Percentiles rank a stretch among this genome's conserved stretches.
These are phyloP conservation scores for Pammene aurita DNA, from an alignment of 2,888 invertebrate species.

Conservation along the genomic window DNA sequence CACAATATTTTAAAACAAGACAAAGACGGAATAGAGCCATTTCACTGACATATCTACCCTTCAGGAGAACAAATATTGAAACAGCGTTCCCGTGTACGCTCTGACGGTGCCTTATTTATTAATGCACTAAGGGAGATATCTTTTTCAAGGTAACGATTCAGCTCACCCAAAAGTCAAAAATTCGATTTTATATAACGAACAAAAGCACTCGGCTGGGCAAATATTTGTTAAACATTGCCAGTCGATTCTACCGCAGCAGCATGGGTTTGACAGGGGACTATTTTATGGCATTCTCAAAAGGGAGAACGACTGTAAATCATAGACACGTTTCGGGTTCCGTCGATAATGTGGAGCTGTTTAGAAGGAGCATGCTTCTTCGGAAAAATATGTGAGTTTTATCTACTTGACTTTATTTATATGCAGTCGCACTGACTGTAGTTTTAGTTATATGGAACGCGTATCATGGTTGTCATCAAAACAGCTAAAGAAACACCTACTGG, in stretches of 20 bases:
- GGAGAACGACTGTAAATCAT: slow-evolving; percentile 69
- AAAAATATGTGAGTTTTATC: slow-evolving; percentile 11
- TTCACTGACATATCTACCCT: slow-evolving; percentile 18
- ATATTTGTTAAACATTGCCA: slow-evolving; percentile 72
- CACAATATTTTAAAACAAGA: slow-evolving; percentile 20
- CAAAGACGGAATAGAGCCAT: slow-evolving; percentile 19
- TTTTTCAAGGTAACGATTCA: slow-evolving; percentile 28
- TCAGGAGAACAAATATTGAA: slow-evolving; percentile 19
- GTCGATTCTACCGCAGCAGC: slow-evolving; percentile 62
- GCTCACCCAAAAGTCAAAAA: slow-evolving; percentile 44
- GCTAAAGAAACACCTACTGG: no score
- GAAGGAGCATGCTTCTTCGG: slow-evolving; percentile 43
- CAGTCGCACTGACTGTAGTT: neutral
- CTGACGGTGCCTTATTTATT: neutral
- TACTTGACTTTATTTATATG: slow-evolving; percentile 19
- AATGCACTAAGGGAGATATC: slow-evolving; percentile 26
- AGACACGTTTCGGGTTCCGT: slow-evolving; percentile 59
- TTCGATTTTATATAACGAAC: slow-evolving; percentile 38
- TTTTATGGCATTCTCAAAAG: slow-evolving; percentile 73
- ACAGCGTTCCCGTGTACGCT: neutral
- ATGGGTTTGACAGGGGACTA: slow-evolving; percentile 73
- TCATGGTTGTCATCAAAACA: no score
- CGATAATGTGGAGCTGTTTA: slow-evolving; percentile 46
- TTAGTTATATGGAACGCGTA: neutral
- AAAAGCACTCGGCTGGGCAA: slow-evolving; percentile 52